Percentiles rank a stretch among this genome's conserved stretches.
phyloP scores from a whole-genome alignment of 1,140 invertebrate genomes.

The Drosophila cardini region DNA sequence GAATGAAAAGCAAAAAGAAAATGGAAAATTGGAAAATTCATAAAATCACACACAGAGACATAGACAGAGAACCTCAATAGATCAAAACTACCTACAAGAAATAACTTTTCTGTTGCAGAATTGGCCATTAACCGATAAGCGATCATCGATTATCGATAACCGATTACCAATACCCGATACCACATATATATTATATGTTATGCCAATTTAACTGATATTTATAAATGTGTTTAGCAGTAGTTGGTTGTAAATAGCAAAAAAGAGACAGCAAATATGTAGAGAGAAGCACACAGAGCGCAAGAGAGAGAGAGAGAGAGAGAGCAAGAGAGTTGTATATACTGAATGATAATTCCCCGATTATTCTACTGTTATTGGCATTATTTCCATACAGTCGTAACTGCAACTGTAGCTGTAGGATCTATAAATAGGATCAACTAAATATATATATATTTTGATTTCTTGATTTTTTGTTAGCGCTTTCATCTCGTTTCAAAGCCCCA shows the following conservation, averaged over 20 bases:
- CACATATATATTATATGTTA: slow-evolving; percentile 37
- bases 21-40: neutral
- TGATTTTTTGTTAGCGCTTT: slow-evolving; percentile 22
- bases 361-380: slow-evolving; percentile 3
- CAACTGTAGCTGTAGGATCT: neutral
- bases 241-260: slow-evolving; percentile 21
- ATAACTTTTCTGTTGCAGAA: slow-evolving; percentile 18
- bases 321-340: neutral
- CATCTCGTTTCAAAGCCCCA: slow-evolving; percentile 14
- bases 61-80: slow-evolving; percentile 43
- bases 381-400: neutral
- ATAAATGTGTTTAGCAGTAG: slow-evolving; percentile 39
- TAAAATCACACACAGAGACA: slow-evolving; percentile 27
- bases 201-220: slow-evolving; percentile 41
- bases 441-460: slow-evolving; percentile 6
- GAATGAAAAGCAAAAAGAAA: slow-evolving; percentile 9
- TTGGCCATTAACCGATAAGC: slow-evolving; percentile 16
- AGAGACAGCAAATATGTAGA: slow-evolving; percentile 5
- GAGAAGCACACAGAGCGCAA: neutral
- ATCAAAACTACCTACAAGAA: slow-evolving; percentile 58
- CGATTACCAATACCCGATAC: slow-evolving; percentile 1
- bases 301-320: neutral
- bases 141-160: slow-evolving; percentile 9
- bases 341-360: neutral
- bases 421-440: neutral